phyloP scores from a whole-genome alignment of 2,113 vertebrate genomes.

The Lepisosteus osseus region DNA sequence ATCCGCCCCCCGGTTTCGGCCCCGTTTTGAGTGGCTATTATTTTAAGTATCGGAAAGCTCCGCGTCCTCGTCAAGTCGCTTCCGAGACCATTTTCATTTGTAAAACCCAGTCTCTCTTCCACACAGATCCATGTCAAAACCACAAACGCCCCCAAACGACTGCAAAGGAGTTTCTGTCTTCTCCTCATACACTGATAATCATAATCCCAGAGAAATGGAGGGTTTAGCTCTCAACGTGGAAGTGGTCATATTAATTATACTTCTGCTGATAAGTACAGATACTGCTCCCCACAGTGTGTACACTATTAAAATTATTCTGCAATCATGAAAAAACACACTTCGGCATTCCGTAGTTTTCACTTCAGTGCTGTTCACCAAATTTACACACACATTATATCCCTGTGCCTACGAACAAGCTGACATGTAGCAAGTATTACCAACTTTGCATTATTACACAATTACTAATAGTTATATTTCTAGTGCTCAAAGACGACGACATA shows the following conservation, averaged over 20 bases:
- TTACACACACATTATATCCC: too few relatives aligned
- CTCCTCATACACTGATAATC: neutral
- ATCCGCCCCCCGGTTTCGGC: neutral
- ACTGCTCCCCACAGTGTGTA: too few relatives aligned
- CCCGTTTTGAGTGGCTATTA: slow-evolving; percentile 4
- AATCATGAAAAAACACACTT: too few relatives aligned
- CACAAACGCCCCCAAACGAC: slow-evolving; percentile 29
- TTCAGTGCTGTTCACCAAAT: too few relatives aligned
- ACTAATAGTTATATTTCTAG: too few relatives aligned
- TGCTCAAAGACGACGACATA: too few relatives aligned
- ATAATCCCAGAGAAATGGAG: slow-evolving; percentile 2
- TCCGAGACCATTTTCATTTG: neutral
- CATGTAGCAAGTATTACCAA: too few relatives aligned
- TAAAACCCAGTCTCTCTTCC: neutral
- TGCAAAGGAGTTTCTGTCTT: slow-evolving; percentile 1
- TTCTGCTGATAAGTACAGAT: too few relatives aligned
- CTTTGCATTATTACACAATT: too few relatives aligned
- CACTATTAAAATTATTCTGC: too few relatives aligned
- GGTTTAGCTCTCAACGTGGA: neutral
- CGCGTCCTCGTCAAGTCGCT: slow-evolving; percentile 1
- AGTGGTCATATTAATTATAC: neutral
- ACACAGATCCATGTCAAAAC: neutral
- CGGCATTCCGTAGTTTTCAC: too few relatives aligned
- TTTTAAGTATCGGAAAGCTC: slow-evolving; percentile 9
- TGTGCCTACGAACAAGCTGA: too few relatives aligned